Evolutionary conservation across 2,888 invertebrate genomes (phyloP), one percentile per base, ranked within the genome.

Genomic region (Silvanus unidentatus): DNA sequence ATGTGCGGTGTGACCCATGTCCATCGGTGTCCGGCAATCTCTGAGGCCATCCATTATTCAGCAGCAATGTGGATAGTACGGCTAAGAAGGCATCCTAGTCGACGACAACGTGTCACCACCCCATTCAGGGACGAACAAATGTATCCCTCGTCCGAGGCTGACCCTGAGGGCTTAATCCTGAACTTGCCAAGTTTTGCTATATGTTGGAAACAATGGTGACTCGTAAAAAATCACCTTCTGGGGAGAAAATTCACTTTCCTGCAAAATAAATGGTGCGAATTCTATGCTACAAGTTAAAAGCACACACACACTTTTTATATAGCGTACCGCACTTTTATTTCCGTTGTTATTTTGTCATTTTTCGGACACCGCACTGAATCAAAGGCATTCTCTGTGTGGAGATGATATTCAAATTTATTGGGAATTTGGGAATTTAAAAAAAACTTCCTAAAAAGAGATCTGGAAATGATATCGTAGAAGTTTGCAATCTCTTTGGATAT

Each of bases 1-100:
- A 65, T 64, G 62, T 58, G 63, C 59, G 61, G 62, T 58, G 61
- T 57, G 65, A 67, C 68, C 69, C 63, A 62, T 70, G 69, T 70
- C 68, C 63, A 57, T 52, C 59, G 55, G 58, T 66, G 66, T 67
- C 66, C 64, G 57, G 54, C 60, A 62, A 62, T 65, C 60, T 65
- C 63, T 60, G 55, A 48, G 56, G 58, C 63, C 58, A 69, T 70
- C 69, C 69, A 70, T 70, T 70, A 70, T 70, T 69, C 68, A 70
- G 62, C 58, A 60, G 55, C 53, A 59, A 54, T 57, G 56, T 56
- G 63, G n/a, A 60, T 59, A 56, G 60, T 58, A 57, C 63, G 63
- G 66, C 66, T 65, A 68, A 69, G 68, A 68, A 69, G 66, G 62
- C 64, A 63, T 64, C 65, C 55, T 16, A 15, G 56, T 59, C 63